These are phyloP conservation scores for Tenrec ecaudatus DNA, from an alignment of 2,113 vertebrate genomes.

Conservation along the genomic window DNA sequence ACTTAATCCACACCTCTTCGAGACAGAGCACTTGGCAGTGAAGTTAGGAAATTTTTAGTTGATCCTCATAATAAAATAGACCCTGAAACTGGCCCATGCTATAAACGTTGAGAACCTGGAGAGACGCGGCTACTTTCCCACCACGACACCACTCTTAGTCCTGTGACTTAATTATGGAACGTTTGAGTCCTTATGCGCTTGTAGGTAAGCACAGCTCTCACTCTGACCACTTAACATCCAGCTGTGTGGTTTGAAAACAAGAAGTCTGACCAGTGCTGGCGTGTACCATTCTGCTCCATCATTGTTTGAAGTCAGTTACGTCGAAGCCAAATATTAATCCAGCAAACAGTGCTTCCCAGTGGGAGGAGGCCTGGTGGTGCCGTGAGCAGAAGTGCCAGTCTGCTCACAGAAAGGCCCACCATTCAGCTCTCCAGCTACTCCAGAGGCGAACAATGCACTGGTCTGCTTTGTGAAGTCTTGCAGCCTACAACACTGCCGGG, in stretches of 20 bases:
- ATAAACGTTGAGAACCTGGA: background rate
- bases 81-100: constrained; percentile 5
- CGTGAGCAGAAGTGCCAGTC: background rate
- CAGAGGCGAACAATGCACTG: background rate
- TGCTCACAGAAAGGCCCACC: background rate
- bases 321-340: constrained; percentile 47
- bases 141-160: background rate
- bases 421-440: background rate
- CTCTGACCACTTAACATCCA: constrained; percentile 31
- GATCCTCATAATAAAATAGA: constrained; percentile 18
- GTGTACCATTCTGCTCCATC: background rate
- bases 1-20: constrained; percentile 5
- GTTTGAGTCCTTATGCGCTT: background rate
- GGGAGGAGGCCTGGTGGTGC: background rate
- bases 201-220: constrained; percentile 15
- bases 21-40: constrained; percentile 20
- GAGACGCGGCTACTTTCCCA: background rate
- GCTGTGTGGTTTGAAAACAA: background rate
- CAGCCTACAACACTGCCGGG: background rate
- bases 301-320: constrained; percentile 12
- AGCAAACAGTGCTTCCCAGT: background rate
- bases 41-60: background rate
- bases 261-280: background rate
- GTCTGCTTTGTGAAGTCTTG: background rate
- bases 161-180: background rate